These are phyloP conservation scores for Myiothlypis chrysogaster DNA, from an alignment of 2,797 vertebrate species.

Conservation along the genomic window DNA sequence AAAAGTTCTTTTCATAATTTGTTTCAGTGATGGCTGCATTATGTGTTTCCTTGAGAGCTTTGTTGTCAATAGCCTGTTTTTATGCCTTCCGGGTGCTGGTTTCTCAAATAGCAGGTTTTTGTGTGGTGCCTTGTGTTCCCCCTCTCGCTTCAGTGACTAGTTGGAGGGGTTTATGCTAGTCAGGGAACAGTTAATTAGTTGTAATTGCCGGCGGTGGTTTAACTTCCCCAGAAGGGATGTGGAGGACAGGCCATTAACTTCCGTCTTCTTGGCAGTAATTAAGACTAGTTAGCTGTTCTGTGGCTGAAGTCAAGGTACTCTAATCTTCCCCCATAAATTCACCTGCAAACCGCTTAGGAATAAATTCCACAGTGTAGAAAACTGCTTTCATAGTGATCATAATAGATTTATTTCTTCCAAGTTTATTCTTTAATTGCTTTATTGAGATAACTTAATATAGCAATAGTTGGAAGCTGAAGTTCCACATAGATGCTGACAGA, in stretches of 20 bases:
- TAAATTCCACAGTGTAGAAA: background rate
- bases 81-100: background rate
- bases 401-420: background rate
- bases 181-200: background rate
- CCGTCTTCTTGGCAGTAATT: background rate
- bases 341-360: background rate
- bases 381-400: background rate
- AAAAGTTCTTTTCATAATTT: accelerated
- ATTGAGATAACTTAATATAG: background rate
- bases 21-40: background rate
- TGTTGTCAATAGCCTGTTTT: background rate
- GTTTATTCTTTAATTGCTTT: background rate
- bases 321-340: background rate
- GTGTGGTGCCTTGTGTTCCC: background rate
- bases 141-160: background rate
- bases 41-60: background rate
- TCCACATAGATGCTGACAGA: background rate
- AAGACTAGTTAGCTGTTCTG: background rate
- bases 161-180: background rate
- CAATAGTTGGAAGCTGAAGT: background rate
- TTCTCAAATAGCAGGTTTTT: background rate
- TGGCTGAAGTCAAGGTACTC: background rate
- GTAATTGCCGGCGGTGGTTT: background rate
- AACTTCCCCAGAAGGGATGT: background rate
- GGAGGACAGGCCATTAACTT: background rate